Evolutionary conservation across 2,113 vertebrate genomes (phyloP).

Genomic region (Andinoacara biseriatus): DNA sequence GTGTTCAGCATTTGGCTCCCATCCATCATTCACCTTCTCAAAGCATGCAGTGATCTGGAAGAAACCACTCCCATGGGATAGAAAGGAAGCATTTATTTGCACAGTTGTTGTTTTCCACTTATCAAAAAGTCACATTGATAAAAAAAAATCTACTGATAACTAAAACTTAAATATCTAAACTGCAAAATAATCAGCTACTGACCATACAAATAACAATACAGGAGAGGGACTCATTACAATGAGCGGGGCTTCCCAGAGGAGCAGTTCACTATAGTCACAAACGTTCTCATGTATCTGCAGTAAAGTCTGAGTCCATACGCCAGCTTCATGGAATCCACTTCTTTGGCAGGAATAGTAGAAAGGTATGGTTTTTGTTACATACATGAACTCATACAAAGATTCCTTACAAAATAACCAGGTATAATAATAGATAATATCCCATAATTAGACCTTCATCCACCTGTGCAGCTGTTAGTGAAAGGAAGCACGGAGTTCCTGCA

Average conservation of each 20-base stretch:
- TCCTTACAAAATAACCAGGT: not conserved
- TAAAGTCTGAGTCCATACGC: not conserved
- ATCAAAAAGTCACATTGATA: not conserved
- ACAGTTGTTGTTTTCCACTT: not conserved
- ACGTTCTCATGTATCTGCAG: not conserved
- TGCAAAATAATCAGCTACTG: not conserved
- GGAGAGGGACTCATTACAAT: not conserved
- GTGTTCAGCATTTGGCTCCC: too few relatives aligned
- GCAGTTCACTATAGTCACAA: not conserved
- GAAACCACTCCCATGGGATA: not conserved
- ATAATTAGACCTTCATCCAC: not conserved
- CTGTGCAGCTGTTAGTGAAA: not conserved
- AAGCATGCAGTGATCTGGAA: not conserved
- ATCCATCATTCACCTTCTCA: not conserved
- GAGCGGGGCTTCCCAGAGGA: not conserved
- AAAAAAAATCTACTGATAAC: not conserved
- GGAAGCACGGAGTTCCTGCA: not conserved
- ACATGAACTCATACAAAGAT: not conserved
- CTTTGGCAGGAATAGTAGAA: not conserved
- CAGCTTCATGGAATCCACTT: not conserved
- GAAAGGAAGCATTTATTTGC: not conserved
- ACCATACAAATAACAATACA: not conserved
- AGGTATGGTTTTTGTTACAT: not conserved
- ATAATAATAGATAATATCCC: not conserved
- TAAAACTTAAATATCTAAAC: slow-evolving; percentile 4